Conservation (phyloP, 2,113 vertebrate genomes). For the Cyanoramphus novaezelandiae region DNA sequence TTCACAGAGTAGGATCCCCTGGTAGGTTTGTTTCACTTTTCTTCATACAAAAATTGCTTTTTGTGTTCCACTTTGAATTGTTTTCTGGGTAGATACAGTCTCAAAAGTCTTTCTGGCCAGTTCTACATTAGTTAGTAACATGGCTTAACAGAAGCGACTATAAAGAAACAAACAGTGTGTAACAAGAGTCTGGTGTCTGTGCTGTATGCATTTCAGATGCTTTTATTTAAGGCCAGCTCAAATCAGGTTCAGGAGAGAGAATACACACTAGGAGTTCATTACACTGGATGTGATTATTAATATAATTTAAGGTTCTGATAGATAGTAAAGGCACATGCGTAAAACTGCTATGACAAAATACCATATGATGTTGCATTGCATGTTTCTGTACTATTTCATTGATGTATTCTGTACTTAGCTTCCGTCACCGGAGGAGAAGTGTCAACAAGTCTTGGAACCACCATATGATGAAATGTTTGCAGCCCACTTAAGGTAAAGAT, state of each 20-base stretch:
- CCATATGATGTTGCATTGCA: background rate
- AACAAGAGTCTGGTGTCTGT: background rate
- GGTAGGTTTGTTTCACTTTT: background rate
- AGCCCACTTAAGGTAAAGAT: constrained; percentile 89
- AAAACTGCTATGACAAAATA: background rate
- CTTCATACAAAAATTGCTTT: background rate
- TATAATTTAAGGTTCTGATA: background rate
- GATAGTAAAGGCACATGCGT: background rate
- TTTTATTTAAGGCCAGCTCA: background rate
- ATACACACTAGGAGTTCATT: background rate
- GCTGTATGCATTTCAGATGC: background rate
- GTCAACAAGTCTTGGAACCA: constrained; percentile 92
- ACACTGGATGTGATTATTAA: background rate
- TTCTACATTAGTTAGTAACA: background rate
- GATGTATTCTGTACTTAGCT: constrained; percentile 73
- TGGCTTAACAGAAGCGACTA: background rate
- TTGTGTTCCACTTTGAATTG: background rate
- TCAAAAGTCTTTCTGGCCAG: background rate
- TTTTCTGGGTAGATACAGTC: background rate
- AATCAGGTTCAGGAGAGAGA: background rate
- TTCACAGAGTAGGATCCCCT: background rate
- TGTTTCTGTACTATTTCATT: background rate
- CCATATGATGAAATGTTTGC: constrained; percentile 98
- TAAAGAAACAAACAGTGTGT: background rate
- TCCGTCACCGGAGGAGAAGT: constrained; percentile 94